These are phyloP conservation scores for Allophyes oxyacanthae DNA, from an alignment of 2,888 invertebrate genomes.

Conservation along the genomic window DNA sequence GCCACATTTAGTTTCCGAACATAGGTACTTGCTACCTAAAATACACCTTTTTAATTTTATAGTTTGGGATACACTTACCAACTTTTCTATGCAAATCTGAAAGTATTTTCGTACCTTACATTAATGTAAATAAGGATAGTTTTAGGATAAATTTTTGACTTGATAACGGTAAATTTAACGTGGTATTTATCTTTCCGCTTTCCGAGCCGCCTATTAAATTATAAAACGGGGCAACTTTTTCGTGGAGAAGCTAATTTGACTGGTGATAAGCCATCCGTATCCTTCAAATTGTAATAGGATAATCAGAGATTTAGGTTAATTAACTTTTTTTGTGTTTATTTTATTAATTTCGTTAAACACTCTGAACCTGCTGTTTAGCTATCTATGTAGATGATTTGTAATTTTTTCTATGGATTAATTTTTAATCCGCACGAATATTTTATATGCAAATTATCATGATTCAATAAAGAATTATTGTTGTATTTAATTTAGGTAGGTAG, in stretches of 20 bases:
- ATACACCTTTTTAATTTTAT: conserved; percentile 59
- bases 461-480: no score
- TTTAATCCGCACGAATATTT: no score
- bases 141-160: conserved; percentile 10
- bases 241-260: conserved; percentile 52
- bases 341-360: no score
- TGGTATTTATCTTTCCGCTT: conserved; percentile 49
- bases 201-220: conserved; percentile 56
- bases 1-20: background rate
- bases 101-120: conserved; percentile 11
- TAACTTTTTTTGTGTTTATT: conserved; percentile 23
- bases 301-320: conserved; percentile 43
- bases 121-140: conserved; percentile 6
- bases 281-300: conserved; percentile 61
- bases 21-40: background rate
- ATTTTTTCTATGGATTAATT: no score
- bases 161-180: conserved; percentile 1
- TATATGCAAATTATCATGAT: no score
- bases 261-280: conserved; percentile 52
- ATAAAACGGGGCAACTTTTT: conserved; percentile 60
- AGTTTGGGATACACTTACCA: conserved; percentile 52
- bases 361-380: no score
- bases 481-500: no score
- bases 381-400: no score
- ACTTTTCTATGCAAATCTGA: conserved; percentile 2